Evolutionary conservation across 92 coral and sea anemone species (phyloP).

Genomic region (Chrysogorgia sp.): DNA sequence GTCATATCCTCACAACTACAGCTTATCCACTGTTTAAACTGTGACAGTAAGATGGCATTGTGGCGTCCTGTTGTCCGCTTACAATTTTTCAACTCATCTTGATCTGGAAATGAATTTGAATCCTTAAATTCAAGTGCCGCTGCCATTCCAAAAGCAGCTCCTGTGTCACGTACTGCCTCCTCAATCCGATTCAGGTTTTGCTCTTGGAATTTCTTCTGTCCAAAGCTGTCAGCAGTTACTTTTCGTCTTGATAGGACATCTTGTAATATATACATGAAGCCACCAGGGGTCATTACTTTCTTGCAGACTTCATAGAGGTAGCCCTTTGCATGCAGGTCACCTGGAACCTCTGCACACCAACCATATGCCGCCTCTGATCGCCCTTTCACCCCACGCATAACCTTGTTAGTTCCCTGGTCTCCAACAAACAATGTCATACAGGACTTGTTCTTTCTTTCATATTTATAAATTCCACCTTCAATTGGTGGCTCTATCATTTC

Average conservation of each 20-base stretch:
- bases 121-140: slow-evolving; percentile 39
- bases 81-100: slow-evolving; percentile 11
- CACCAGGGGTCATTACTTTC: slow-evolving; percentile 46
- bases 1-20: background rate
- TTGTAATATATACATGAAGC: slow-evolving; percentile 32
- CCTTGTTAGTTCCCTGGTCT: slow-evolving; percentile 55
- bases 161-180: slow-evolving; percentile 24
- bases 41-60: slow-evolving; percentile 17
- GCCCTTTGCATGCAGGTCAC: slow-evolving; percentile 62
- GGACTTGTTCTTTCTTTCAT: slow-evolving; percentile 20
- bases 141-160: slow-evolving; percentile 34
- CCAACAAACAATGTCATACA: slow-evolving; percentile 38
- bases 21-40: slow-evolving; percentile 41
- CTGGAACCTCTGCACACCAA: slow-evolving; percentile 58
- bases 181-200: slow-evolving; percentile 20
- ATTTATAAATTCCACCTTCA: background rate
- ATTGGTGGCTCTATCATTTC: background rate
- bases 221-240: slow-evolving; percentile 57
- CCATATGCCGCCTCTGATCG: slow-evolving; percentile 42
- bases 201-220: slow-evolving; percentile 24
- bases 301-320: slow-evolving; percentile 60
- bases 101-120: slow-evolving; percentile 34
- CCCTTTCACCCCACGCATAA: slow-evolving; percentile 20
- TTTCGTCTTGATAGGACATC: slow-evolving; percentile 50
- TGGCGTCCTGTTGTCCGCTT: slow-evolving; percentile 38